Percentiles rank a stretch among this genome's conserved stretches.
Evolutionary conservation across 2,113 vertebrate genomes (phyloP).

Genomic region (Vicugna pacos): DNA sequence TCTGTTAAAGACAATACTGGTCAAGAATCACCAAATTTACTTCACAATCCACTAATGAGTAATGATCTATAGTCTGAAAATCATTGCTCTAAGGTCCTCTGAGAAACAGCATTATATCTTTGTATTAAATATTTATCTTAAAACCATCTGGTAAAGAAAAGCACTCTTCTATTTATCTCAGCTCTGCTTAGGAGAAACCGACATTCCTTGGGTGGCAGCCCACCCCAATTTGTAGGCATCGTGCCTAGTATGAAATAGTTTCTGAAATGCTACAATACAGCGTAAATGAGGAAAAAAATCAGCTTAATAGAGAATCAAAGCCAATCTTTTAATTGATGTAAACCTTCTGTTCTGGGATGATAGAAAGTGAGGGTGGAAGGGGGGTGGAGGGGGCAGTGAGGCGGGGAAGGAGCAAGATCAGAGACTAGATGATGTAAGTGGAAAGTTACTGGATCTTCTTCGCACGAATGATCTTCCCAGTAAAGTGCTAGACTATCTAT

Average conservation of each 20-base stretch:
- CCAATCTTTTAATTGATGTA: conserved; percentile 27
- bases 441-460: conserved; percentile 73
- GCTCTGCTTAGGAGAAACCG: background rate
- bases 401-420: conserved; percentile 37
- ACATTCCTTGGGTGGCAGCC: background rate
- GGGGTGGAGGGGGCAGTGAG: background rate
- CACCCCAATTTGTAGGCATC: background rate
- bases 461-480: conserved; percentile 58
- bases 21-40: conserved; percentile 41
- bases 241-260: background rate
- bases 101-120: conserved; percentile 14
- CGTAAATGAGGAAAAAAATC: background rate
- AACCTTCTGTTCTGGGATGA: conserved; percentile 51
- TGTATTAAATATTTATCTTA: conserved; percentile 34
- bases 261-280: conserved; percentile 28
- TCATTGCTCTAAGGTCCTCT: background rate
- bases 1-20: background rate
- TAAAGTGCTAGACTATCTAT: conserved; percentile 63
- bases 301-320: background rate
- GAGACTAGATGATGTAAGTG: conserved; percentile 61
- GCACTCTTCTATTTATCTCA: background rate
- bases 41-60: conserved; percentile 1
- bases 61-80: conserved; percentile 26
- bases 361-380: conserved; percentile 18
- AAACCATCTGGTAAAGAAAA: conserved; percentile 31